Base-by-base conservation (phyloP, 53 echinoderm and acorn worm species). In the Arbacia lixula region DNA sequence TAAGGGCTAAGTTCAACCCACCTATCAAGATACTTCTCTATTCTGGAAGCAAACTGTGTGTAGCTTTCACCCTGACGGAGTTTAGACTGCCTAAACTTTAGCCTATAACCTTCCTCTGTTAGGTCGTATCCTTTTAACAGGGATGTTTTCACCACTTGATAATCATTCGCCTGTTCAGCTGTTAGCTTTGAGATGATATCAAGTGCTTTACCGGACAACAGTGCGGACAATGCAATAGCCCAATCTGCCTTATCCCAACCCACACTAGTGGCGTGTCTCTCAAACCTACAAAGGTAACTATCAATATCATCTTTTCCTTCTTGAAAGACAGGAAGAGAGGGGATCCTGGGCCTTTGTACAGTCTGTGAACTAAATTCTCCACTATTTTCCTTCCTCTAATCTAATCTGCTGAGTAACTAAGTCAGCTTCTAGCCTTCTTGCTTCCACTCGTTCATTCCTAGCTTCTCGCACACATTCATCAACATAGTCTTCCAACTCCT, bases 281-380 rank as follows among this genome's bases (percentile, higher is more conserved):
- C 85, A 74, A 93, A 88, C 14, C 90, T 79, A 56, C 64, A 78
- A 16, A 93, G 40, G 37, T 90, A 90, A 25, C 85, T 84, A 75
- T 93, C 90, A 24, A 87, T 82, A 25, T 90, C 90, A 54, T 93
- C 90, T 31, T 67, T 76, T 34, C 76, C 61, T 39, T 84, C 90
- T 53, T 93, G 86, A 57, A 93, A 93, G 58, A 54, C 64, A 10
- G 89, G 92, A 38, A 91, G 66, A 31, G 60, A 79, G 6, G 89
- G 89, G 60, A 88, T 88, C 31, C 84, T 88, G 3, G 64, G 58
- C 42, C 16, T 53, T 37, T 17, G 38, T 50, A n/a, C 14, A 76
- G 21, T 29, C 53, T 20, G 16, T 17, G 28, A n/a, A n/a, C n/a
- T n/a, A n/a, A n/a, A n/a, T n/a, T n/a, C n/a, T n/a, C n/a, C n/a